Evolutionary conservation across 2,113 vertebrate species (phyloP), one percentile per base, ranked within the genome.

Genomic region (Rousettus leschenaultii): DNA sequence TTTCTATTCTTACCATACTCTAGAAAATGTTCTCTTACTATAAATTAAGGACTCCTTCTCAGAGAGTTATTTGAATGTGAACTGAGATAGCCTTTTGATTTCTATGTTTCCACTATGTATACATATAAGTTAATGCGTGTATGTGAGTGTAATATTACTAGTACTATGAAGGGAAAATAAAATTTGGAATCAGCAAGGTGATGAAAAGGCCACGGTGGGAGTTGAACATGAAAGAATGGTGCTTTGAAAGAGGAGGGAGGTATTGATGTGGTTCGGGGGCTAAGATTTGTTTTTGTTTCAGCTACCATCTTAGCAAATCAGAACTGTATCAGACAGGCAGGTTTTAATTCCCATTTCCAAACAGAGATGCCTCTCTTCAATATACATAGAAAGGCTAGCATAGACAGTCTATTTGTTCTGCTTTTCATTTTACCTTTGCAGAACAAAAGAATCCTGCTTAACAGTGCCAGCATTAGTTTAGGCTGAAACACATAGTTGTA

Each of bases 221-320:
- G 57, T 65, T 77, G 96, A 97, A 74, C 78, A 53, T 82, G 66
- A 94, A 94, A 84, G 92, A 94, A 93, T 89, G 71, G 86, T 26
- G 70, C 93, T 97, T 96, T 97, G 74, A 73, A 80, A 86, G 78
- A 88, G 74, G 92, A 95, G 82, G 78, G 53, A 95, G 30, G 28
- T n/a, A 84, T 92, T 98, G 96, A 95, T 95, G 97, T 97, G 97
- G 92, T 95, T 96, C 86, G 70, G 74, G 95, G 95, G 85, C 74
- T 75, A 79, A 93, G 95, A 78, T 96, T 95, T 95, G 94, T 96
- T 98, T 97, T 97, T 89, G 82, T 91, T 95, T 95, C 95, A 96
- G 91, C 96, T 94, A 96, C 97, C 91, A 91, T 96, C 79, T 71
- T 83, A 74, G 94, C n/a, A n/a, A 94, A 92, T 97, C 94, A 97